These are phyloP conservation scores for Bombus picipes DNA, from an alignment of 1,140 invertebrate genomes.

Conservation along the genomic window DNA sequence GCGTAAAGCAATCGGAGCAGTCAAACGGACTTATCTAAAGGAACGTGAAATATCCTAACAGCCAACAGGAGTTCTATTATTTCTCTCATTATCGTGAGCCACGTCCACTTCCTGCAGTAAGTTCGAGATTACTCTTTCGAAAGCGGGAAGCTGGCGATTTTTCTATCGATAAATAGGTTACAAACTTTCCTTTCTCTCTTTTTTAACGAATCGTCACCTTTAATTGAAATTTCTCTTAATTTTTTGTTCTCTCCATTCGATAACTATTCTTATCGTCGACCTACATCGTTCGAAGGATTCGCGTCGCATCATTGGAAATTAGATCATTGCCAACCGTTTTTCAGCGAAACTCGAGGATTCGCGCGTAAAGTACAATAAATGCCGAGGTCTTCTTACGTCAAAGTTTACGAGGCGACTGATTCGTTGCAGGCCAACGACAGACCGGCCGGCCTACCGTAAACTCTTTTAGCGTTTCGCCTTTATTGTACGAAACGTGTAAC, in stretches of 20 bases:
- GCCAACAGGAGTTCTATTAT: constrained; percentile 10
- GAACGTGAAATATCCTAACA: neutral
- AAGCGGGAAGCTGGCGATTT: neutral
- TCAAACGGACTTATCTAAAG: constrained; percentile 11
- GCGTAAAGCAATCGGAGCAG: neutral
- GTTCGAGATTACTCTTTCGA: neutral
- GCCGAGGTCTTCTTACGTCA: constrained; percentile 28
- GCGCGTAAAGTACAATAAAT: neutral
- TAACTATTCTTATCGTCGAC: no score
- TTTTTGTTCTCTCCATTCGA: no score
- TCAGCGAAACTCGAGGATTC: neutral
- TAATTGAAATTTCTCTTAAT: no score
- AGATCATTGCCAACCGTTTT: neutral
- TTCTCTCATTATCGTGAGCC: neutral
- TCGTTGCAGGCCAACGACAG: constrained; percentile 13
- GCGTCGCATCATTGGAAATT: neutral
- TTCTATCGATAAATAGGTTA: neutral
- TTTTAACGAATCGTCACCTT: no score
- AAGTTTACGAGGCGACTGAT: constrained; percentile 38
- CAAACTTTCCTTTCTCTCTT: no score
- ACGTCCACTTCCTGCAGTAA: neutral
- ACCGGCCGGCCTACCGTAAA: constrained; percentile 33
- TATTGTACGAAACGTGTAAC: constrained; percentile 61
- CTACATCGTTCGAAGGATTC: neutral
- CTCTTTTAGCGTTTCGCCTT: constrained; percentile 40